A percentile compares a stretch with the other conserved stretches of the same genome.
Conservation (phyloP, 2,797 vertebrate species). For the Centroberyx gerrardi region DNA sequence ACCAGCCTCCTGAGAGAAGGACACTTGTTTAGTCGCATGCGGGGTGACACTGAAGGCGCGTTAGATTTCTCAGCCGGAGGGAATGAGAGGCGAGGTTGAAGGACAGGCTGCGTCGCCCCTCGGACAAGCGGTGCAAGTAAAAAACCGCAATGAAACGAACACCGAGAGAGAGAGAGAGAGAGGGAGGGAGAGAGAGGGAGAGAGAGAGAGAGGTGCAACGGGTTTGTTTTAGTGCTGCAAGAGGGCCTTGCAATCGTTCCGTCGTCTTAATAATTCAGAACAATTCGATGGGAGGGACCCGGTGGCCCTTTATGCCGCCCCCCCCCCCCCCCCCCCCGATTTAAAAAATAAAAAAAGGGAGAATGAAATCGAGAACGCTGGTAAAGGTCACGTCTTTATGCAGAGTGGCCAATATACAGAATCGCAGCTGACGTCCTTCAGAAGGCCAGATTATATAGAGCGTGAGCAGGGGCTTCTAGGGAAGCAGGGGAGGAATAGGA, state of each 20-base stretch:
- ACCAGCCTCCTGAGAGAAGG: not conserved
- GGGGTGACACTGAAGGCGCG: not conserved
- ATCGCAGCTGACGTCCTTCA: conserved; percentile 29
- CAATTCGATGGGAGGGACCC: conserved; percentile 39
- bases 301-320: conserved; percentile 32
- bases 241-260: conserved; percentile 50
- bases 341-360: conserved; percentile 55
- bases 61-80: not conserved
- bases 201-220: conserved; percentile 8
- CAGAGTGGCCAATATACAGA: conserved; percentile 38
- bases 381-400: conserved; percentile 67
- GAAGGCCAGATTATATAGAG: conserved; percentile 47
- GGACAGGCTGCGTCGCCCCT: not conserved
- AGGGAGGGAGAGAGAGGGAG: not conserved
- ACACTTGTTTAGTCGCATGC: conserved; percentile 18
- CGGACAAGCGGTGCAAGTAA: not conserved
- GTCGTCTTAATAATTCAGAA: conserved; percentile 72
- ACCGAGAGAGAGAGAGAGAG: not conserved
- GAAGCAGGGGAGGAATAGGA: conserved; percentile 38
- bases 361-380: conserved; percentile 54
- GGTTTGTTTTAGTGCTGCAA: not conserved
- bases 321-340: conserved; percentile 37
- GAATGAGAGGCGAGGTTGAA: not conserved
- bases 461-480: conserved; percentile 23
- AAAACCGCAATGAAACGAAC: conserved; percentile 3